Percentiles rank a stretch among this genome's conserved stretches.
Conservation (phyloP, 64 coral and sea anemone species). For the Platygyra sinensis region DNA sequence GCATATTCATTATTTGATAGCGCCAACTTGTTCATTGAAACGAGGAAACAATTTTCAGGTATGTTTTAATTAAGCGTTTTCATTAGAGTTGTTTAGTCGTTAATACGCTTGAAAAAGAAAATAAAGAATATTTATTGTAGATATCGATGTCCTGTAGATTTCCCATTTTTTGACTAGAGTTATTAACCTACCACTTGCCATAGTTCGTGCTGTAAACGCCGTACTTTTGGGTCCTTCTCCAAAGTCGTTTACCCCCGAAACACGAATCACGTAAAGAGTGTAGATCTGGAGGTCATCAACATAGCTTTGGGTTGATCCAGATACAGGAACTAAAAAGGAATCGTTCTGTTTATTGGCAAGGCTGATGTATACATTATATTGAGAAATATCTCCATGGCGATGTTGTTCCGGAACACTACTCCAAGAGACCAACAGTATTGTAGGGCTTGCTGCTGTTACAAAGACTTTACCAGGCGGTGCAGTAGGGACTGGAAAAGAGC, state of each 20-base stretch:
- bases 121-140: too few species aligned
- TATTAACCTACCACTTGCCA: not conserved
- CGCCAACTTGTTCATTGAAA: too few species aligned
- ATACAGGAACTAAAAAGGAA: not conserved
- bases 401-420: not conserved
- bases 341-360: not conserved
- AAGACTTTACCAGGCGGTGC: not conserved
- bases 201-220: not conserved
- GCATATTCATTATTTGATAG: too few species aligned
- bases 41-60: too few species aligned
- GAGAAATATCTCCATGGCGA: not conserved
- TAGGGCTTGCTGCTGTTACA: not conserved
- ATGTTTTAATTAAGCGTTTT: too few species aligned
- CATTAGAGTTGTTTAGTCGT: too few species aligned
- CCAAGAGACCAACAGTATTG: not conserved
- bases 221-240: slow-evolving; percentile 21
- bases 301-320: too few species aligned
- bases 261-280: not conserved
- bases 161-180: not conserved
- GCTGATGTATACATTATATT: not conserved
- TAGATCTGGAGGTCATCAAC: not conserved
- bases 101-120: too few species aligned
- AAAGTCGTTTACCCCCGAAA: not conserved
- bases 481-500: not conserved
- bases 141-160: too few species aligned